These are phyloP conservation scores for Conger conger DNA, from an alignment of 2,113 vertebrate genomes.

Conservation along the genomic window DNA sequence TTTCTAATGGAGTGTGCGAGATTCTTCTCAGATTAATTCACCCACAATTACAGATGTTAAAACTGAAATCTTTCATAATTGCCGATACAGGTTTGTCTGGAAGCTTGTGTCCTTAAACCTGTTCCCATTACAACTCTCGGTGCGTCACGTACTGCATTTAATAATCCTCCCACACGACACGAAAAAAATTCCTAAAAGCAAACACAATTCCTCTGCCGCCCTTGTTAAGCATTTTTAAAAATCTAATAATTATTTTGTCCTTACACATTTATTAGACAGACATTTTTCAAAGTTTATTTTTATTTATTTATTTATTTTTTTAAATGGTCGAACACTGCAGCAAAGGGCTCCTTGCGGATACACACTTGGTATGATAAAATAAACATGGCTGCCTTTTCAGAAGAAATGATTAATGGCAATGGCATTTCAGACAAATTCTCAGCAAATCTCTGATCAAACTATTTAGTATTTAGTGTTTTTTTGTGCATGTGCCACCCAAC, in stretches of 20 bases:
- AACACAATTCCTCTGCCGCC: not conserved
- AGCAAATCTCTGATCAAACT: slow-evolving; percentile 40
- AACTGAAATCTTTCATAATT: slow-evolving; percentile 47
- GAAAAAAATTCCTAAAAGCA: not conserved
- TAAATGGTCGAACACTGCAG: slow-evolving; percentile 1
- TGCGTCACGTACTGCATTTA: slow-evolving; percentile 53
- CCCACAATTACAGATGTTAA: not conserved
- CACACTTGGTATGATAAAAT: slow-evolving; percentile 61
- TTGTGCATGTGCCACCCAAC: slow-evolving; percentile 38
- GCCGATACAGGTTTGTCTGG: slow-evolving; percentile 59
- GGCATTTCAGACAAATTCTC: slow-evolving; percentile 47
- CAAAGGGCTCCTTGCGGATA: slow-evolving; percentile 60
- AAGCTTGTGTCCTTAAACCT: slow-evolving; percentile 55
- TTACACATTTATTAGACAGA: not conserved
- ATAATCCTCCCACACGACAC: slow-evolving; percentile 54
- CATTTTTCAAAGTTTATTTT: not conserved
- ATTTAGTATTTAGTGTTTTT: slow-evolving; percentile 17
- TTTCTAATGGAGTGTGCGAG: not conserved
- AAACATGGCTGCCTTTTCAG: slow-evolving; percentile 60
- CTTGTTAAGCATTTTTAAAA: too few species aligned
- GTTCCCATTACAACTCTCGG: slow-evolving; percentile 41
- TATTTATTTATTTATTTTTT: not conserved
- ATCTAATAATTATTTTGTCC: not conserved
- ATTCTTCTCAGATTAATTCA: not conserved
- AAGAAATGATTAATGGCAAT: slow-evolving; percentile 64